A percentile compares a stretch with the other conserved stretches of the same genome.
Conservation (phyloP, 2,113 vertebrate species). For the Sylvia atricapilla region DNA sequence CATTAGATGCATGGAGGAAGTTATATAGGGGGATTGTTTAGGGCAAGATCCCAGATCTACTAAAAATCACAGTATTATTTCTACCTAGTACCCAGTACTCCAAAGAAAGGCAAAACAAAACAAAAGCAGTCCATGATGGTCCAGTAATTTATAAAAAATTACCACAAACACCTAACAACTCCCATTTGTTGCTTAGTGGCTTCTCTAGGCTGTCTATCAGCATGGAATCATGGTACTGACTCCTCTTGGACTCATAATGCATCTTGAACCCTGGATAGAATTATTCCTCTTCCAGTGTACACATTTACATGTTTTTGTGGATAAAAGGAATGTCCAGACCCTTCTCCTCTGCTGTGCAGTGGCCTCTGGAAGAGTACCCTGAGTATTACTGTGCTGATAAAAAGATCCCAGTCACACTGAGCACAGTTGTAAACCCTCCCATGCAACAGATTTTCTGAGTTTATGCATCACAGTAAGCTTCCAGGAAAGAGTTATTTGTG, state of each 20-base stretch:
- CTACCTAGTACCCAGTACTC: background rate
- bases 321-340: background rate
- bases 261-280: background rate
- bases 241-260: background rate
- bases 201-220: background rate
- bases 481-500: constrained; percentile 42
- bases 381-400: background rate
- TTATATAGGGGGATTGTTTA: background rate
- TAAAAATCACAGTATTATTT: background rate
- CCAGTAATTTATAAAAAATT: background rate
- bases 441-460: constrained; percentile 17
- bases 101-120: background rate
- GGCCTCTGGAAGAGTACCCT: background rate
- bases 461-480: constrained; percentile 23
- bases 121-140: background rate
- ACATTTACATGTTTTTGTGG: background rate
- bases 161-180: background rate
- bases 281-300: background rate
- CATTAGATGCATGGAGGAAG: background rate
- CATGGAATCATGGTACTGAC: background rate
- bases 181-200: background rate
- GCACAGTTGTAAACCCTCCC: background rate
- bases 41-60: background rate
- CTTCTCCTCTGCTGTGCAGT: background rate
- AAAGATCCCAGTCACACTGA: background rate